Percentiles rank a stretch among this genome's conserved stretches.
Conservation (phyloP, 2,888 invertebrate species). For the Ditula angustiorana region DNA sequence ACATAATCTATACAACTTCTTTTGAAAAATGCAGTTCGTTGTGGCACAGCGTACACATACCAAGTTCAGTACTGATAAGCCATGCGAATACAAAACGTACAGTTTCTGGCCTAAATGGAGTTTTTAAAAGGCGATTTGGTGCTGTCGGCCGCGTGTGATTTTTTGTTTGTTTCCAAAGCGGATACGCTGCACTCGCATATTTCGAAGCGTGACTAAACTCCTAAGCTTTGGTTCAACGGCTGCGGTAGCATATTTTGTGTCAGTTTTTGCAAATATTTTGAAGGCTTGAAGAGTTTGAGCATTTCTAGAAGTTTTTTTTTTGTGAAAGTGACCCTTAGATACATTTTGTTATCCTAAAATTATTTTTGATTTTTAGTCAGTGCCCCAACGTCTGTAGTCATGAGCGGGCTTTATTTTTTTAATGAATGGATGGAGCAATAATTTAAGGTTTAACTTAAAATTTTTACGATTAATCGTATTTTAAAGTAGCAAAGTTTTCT, state of each 20-base stretch:
- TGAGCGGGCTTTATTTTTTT: no score
- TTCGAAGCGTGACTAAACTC: slow-evolving; percentile 25
- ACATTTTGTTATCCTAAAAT: no score
- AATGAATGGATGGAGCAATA: no score
- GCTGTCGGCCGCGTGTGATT: slow-evolving; percentile 3
- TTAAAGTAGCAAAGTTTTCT: no score
- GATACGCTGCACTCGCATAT: slow-evolving; percentile 19
- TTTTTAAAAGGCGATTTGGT: slow-evolving; percentile 20
- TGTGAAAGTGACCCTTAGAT: no score
- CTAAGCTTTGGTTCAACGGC: slow-evolving; percentile 3
- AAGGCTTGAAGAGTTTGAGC: no score
- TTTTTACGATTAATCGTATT: no score
- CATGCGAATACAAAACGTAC: slow-evolving; percentile 2
- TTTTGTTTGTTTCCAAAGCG: slow-evolving; percentile 2
- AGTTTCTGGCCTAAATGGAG: slow-evolving; percentile 12
- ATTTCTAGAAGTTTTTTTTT: no score
- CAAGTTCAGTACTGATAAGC: neutral
- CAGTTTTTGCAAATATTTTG: neutral
- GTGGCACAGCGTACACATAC: no score
- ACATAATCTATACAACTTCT: neutral
- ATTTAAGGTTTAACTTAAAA: no score
- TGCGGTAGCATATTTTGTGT: neutral
- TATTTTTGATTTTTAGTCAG: no score
- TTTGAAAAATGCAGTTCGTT: neutral
- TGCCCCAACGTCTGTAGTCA: no score